These are phyloP conservation scores for Phainopepla nitens DNA, from an alignment of 2,113 vertebrate species.

Conservation along the genomic window DNA sequence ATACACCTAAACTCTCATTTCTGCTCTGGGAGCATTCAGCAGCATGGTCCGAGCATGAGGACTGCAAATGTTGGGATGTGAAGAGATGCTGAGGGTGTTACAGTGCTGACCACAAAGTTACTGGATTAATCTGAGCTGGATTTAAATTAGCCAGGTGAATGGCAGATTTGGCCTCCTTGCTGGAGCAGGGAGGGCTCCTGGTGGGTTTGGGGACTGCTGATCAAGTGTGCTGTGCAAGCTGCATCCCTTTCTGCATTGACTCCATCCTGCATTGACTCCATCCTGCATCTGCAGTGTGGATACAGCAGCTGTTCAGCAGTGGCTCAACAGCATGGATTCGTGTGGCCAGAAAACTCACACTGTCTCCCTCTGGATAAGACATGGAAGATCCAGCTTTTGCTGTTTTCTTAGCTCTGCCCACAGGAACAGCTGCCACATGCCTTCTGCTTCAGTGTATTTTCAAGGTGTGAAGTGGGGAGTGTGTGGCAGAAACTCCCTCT, in stretches of 20 bases:
- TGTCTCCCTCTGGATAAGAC: neutral
- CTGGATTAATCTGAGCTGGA: neutral
- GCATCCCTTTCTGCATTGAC: neutral
- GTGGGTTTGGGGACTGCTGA: neutral
- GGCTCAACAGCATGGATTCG: neutral
- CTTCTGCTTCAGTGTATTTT: neutral
- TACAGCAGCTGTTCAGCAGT: neutral
- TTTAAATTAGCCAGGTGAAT: neutral
- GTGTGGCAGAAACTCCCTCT: neutral
- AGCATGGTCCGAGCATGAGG: neutral
- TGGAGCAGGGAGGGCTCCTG: neutral
- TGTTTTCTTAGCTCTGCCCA: conserved; percentile 18
- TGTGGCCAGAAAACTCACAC: neutral
- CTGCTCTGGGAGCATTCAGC: neutral
- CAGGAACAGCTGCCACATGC: neutral
- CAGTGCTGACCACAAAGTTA: neutral
- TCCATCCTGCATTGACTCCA: neutral
- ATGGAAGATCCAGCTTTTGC: neutral
- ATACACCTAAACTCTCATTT: neutral
- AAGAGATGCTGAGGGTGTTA: neutral
- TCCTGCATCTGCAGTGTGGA: neutral
- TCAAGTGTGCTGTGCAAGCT: rapidly evolving
- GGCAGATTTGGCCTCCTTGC: neutral
- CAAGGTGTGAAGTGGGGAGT: neutral
- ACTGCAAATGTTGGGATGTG: neutral